Percentiles rank a stretch among this genome's conserved stretches.
phyloP scores from a whole-genome alignment of 1,140 invertebrate species.

The Drosophila erecta region DNA sequence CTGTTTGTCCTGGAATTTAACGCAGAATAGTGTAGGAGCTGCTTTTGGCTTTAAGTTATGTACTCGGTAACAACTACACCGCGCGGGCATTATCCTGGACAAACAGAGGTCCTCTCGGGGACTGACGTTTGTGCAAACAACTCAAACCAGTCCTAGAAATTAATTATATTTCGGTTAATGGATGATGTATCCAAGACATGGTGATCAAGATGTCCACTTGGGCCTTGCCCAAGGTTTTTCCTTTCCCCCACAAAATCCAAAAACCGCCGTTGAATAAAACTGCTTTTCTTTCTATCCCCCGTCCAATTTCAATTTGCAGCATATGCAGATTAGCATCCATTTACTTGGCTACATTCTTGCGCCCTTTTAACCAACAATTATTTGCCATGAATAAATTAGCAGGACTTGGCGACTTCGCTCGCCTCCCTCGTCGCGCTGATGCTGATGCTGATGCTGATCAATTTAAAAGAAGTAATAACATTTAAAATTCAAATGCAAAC shows the following conservation, averaged over 20 bases:
- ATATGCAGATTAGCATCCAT: slow-evolving; percentile 52
- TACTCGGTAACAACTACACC: slow-evolving; percentile 67
- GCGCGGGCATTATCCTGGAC: slow-evolving; percentile 21
- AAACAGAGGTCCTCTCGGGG: slow-evolving; percentile 19
- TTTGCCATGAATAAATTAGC: slow-evolving; percentile 81
- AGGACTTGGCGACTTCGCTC: slow-evolving; percentile 23
- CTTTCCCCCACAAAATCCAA: too few relatives aligned
- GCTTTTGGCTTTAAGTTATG: slow-evolving; percentile 71
- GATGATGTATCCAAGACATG: background rate
- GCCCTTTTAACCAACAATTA: slow-evolving; percentile 73
- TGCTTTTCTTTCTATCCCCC: background rate
- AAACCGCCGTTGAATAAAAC: background rate
- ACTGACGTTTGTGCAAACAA: slow-evolving; percentile 30
- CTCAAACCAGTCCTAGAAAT: slow-evolving; percentile 42
- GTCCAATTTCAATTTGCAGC: slow-evolving; percentile 46
- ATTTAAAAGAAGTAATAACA: slow-evolving; percentile 78
- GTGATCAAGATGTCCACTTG: background rate
- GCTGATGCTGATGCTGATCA: slow-evolving; percentile 54
- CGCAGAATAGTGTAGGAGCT: slow-evolving; percentile 33
- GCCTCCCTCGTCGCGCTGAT: slow-evolving; percentile 7
- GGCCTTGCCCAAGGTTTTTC: too few relatives aligned
- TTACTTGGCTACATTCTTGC: slow-evolving; percentile 43
- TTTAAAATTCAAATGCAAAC: slow-evolving; percentile 79
- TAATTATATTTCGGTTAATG: slow-evolving; percentile 5
- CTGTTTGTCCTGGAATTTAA: slow-evolving; percentile 78